A percentile compares a stretch with the other conserved stretches of the same genome.
Evolutionary conservation across 2,797 vertebrate genomes (phyloP).

Genomic region (Acipenser transmontanus): DNA sequence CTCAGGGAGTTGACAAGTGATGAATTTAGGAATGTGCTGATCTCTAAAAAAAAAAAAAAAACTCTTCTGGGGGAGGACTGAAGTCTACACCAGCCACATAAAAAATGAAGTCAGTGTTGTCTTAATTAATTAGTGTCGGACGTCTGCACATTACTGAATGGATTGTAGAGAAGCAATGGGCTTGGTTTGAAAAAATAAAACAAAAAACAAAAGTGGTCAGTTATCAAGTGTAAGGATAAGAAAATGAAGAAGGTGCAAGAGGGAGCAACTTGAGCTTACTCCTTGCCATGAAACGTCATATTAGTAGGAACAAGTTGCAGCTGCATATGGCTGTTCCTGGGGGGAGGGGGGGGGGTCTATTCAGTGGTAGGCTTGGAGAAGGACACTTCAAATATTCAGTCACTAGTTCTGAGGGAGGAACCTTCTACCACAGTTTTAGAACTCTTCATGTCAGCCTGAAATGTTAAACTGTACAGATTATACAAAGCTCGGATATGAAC

Average conservation of each 20-base stretch:
- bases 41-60: constrained; percentile 30
- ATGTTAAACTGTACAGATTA: constrained; percentile 10
- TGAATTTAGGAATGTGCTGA: constrained; percentile 73
- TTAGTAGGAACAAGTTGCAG: constrained; percentile 63
- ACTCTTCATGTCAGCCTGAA: not conserved
- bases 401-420: constrained; percentile 19
- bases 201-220: no score
- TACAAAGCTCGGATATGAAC: constrained; percentile 4
- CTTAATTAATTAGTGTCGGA: constrained; percentile 59
- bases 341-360: constrained; percentile 30
- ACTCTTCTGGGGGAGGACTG: constrained; percentile 41
- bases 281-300: constrained; percentile 56
- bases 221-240: constrained; percentile 5
- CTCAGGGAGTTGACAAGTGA: constrained; percentile 64
- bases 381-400: constrained; percentile 24
- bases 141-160: constrained; percentile 37
- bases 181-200: constrained; percentile 31
- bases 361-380: not conserved
- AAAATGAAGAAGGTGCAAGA: constrained; percentile 42
- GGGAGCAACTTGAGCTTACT: constrained; percentile 32
- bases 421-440: not conserved
- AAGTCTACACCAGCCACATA: constrained; percentile 40
- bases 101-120: constrained; percentile 42
- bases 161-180: constrained; percentile 17
- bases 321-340: constrained; percentile 44